Base-by-base conservation (phyloP, 2,113 vertebrate species). In the Penelope pileata region DNA sequence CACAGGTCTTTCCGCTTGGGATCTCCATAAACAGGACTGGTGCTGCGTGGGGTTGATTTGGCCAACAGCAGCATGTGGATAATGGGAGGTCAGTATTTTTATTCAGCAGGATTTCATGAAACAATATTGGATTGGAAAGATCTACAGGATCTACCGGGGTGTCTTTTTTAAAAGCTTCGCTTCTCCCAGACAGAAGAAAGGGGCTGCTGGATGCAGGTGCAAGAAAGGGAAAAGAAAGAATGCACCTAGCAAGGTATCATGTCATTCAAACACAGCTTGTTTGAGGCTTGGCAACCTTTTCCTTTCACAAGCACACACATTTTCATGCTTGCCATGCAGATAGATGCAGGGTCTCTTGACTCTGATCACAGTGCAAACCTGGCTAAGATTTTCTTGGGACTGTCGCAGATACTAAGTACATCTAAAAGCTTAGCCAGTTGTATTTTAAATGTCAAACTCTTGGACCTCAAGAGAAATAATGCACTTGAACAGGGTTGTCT, bases 21-120 rank as follows among this genome's bases (percentile, higher is more conserved):
- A 9, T 43, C 19, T 77, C 75, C 42, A 5, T 1, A 38, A 36
- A 36, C 6, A 53, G n/a, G 60, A 24, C 5, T 8, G 59, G 66
- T 29, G 66, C 56, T 54, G 48, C 12, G 24, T 1, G 17, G 64
- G 40, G 62, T 50, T 91, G 60, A 18, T 34, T 19, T 7, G 32
- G 75, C 66, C 66, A 80, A 18, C 26, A 75, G 60, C 50, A 67
- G 19, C 0, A 0, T 1, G 0, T 10, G 30, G 23, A 4, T 24
- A 47, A 69, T 2, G 18, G 32, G 14, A 85, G 8, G 32, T 23
- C 48, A 40, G 30, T 30, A 15, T 1, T 14, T 51, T 54, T 27
- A 54, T 59, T 94, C 23, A 48, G 23, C 1, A 26, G 53, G 6
- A 15, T 56, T 86, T 77, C 54, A 30, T 22, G 8, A 17, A 38